Conservation (phyloP, 2,888 invertebrate species). For the Drosophila robusta region DNA sequence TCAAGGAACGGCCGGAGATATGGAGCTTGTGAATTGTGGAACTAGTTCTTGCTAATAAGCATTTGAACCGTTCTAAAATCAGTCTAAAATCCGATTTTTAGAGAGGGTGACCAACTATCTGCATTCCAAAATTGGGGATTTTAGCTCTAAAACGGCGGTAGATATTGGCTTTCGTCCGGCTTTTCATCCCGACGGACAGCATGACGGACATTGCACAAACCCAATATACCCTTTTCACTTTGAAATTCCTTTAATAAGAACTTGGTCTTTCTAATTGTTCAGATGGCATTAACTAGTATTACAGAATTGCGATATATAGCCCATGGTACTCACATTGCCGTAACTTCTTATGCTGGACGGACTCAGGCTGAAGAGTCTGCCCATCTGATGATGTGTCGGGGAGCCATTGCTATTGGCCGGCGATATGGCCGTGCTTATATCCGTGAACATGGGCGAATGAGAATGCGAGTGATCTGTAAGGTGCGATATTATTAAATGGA, state of each 20-base stretch:
- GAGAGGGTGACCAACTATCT: no score
- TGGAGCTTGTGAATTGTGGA: no score
- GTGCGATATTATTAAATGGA: neutral
- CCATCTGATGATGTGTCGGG: constrained; percentile 81
- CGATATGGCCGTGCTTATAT: constrained; percentile 75
- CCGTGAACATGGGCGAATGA: constrained; percentile 82
- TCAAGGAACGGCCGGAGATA: neutral
- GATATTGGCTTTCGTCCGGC: no score
- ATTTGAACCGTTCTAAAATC: no score
- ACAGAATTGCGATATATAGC: neutral
- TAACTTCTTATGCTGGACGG: constrained; percentile 82
- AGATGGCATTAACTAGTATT: neutral
- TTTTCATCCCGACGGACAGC: no score
- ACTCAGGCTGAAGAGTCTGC: constrained; percentile 83
- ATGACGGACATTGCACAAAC: no score
- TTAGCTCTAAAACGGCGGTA: no score
- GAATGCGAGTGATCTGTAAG: constrained; percentile 34
- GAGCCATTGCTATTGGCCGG: constrained; percentile 81
- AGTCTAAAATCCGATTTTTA: no score
- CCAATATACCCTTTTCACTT: no score
- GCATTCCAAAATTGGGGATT: no score
- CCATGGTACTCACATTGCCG: constrained; percentile 81
- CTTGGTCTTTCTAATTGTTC: no score
- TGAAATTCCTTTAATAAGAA: no score
- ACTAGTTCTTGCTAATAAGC: neutral